A percentile compares a stretch with the other conserved stretches of the same genome.
Evolutionary conservation across 2,113 vertebrate genomes (phyloP).

Genomic region (Halcyon malimbica): DNA sequence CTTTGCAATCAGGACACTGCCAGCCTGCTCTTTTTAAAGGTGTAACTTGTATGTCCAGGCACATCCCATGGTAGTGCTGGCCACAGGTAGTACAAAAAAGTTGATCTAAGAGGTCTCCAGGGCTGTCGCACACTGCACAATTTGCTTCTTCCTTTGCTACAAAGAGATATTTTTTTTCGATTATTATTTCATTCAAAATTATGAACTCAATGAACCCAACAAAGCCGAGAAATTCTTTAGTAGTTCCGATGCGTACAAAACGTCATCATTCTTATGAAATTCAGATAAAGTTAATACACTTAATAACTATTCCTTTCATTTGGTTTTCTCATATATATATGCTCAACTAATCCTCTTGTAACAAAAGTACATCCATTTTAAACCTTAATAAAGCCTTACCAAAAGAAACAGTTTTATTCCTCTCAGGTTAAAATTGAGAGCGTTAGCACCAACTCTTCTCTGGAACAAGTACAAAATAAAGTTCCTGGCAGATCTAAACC

Average conservation of each 20-base stretch:
- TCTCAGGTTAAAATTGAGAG: background rate
- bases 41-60: conserved; percentile 88
- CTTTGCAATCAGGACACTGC: conserved; percentile 95
- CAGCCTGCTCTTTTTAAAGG: conserved; percentile 91
- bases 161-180: conserved; percentile 26
- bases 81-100: conserved; percentile 96
- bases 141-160: conserved; percentile 89
- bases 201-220: background rate
- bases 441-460: background rate
- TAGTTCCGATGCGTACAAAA: background rate
- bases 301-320: background rate
- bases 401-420: background rate
- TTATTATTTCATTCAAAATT: background rate
- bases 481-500: background rate
- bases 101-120: conserved; percentile 84
- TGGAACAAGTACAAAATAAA: background rate
- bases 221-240: background rate
- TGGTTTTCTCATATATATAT: background rate
- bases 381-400: background rate
- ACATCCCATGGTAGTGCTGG: conserved; percentile 91
- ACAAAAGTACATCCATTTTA: background rate
- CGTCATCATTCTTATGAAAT: background rate
- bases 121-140: conserved; percentile 87
- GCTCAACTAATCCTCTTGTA: background rate
- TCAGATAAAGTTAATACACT: background rate